Evolutionary conservation across 2,113 vertebrate species (phyloP).

Genomic region (Illadopsis cleaveri): DNA sequence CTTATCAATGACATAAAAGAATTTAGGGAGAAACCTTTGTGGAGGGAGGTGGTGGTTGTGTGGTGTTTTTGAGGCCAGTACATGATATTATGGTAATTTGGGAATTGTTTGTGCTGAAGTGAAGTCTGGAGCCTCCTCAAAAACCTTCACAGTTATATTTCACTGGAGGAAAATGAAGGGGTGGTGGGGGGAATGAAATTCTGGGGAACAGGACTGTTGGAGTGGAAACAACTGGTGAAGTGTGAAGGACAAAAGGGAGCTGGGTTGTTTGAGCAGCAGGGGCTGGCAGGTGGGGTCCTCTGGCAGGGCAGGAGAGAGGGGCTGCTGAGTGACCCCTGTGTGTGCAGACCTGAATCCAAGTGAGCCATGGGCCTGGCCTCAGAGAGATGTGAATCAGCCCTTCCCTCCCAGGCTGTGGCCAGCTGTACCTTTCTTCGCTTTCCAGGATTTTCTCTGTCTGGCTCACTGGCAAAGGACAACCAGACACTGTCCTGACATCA

Average conservation of each 20-base stretch:
- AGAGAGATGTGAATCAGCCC: neutral
- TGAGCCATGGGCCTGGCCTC: neutral
- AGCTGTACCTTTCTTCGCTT: neutral
- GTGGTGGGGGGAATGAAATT: neutral
- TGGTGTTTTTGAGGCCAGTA: neutral
- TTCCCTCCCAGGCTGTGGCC: neutral
- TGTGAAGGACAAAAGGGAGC: neutral
- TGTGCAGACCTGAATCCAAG: neutral
- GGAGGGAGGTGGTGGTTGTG: neutral
- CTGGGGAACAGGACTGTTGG: neutral
- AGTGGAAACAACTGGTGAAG: constrained; percentile 1
- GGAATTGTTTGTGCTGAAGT: constrained; percentile 47
- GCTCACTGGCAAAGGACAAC: neutral
- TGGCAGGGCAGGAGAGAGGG: neutral
- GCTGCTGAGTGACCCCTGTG: neutral
- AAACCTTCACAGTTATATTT: constrained; percentile 12
- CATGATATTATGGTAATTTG: constrained; percentile 18
- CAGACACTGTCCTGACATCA: neutral
- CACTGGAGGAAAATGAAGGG: neutral
- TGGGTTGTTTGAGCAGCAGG: neutral
- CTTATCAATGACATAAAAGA: constrained; percentile 41
- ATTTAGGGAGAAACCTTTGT: constrained; percentile 18
- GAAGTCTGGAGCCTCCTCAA: constrained; percentile 56
- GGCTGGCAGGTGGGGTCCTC: neutral
- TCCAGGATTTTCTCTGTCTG: neutral